These are phyloP conservation scores for Ormyrus thymus DNA, from an alignment of 2,888 invertebrate species.

Conservation along the genomic window DNA sequence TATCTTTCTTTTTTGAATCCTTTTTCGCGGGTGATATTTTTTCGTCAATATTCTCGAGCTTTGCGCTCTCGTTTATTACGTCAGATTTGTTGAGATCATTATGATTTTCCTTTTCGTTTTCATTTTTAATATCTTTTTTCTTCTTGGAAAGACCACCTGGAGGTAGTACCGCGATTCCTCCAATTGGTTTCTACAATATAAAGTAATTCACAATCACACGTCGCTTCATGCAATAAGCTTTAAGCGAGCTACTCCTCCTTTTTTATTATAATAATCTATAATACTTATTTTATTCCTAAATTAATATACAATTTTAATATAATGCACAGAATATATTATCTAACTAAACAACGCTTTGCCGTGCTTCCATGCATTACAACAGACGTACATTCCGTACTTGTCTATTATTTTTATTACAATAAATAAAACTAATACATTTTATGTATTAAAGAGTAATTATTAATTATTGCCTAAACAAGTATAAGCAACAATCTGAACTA, in stretches of 20 bases:
- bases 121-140: constrained; percentile 78
- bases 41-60: constrained; percentile 67
- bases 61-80: constrained; percentile 68
- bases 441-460: background rate
- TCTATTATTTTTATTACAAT: background rate
- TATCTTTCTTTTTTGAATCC: constrained; percentile 71
- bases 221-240: constrained; percentile 69
- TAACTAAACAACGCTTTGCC: constrained; percentile 33
- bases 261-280: constrained; percentile 22
- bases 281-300: constrained; percentile 10
- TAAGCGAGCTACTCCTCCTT: constrained; percentile 47
- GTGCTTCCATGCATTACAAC: constrained; percentile 51
- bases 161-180: constrained; percentile 89
- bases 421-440: too few species aligned
- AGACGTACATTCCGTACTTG: constrained; percentile 1
- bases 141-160: constrained; percentile 79
- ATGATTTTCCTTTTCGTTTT: constrained; percentile 78
- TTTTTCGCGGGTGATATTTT: constrained; percentile 70
- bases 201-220: constrained; percentile 69
- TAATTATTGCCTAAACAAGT: background rate
- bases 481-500: too few species aligned
- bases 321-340: constrained; percentile 6
- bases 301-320: constrained; percentile 4
- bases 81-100: constrained; percentile 75
- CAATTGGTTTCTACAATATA: constrained; percentile 85